These are phyloP conservation scores for Diglossa cyanea DNA, from an alignment of 2,797 vertebrate species.

Conservation along the genomic window DNA sequence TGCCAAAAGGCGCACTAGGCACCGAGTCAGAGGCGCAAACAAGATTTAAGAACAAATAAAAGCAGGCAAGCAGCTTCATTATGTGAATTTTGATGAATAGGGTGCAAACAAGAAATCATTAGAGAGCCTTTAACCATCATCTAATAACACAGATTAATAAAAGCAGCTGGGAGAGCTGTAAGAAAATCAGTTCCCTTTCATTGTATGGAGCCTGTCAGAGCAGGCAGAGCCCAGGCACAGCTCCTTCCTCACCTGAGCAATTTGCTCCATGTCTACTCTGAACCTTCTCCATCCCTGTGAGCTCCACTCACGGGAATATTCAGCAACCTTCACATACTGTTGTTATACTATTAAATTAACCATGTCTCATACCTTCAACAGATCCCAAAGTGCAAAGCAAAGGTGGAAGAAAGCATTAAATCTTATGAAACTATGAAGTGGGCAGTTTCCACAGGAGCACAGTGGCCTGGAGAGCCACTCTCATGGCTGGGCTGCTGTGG, in stretches of 20 bases:
- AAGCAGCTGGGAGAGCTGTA: neutral
- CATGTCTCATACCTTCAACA: neutral
- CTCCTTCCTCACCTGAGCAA: neutral
- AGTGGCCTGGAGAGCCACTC: fast-evolving
- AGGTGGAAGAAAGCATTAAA: neutral
- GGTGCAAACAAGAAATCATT: conserved; percentile 42
- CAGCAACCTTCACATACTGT: neutral
- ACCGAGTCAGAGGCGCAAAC: conserved; percentile 13
- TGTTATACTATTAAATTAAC: neutral
- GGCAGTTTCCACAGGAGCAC: neutral
- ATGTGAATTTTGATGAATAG: conserved; percentile 56
- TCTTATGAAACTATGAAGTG: neutral
- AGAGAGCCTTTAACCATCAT: conserved; percentile 27
- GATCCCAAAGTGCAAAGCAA: neutral
- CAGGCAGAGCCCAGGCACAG: neutral
- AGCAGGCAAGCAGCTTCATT: neutral
- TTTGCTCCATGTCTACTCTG: neutral
- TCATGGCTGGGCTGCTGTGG: neutral
- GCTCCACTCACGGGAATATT: neutral
- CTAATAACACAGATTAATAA: conserved; percentile 41
- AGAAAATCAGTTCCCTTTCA: neutral
- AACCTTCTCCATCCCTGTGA: neutral
- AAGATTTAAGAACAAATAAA: conserved; percentile 50
- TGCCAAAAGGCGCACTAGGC: neutral
- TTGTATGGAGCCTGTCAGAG: neutral